Conservation (phyloP, 2,797 vertebrate species). For the Rhinella marina region DNA sequence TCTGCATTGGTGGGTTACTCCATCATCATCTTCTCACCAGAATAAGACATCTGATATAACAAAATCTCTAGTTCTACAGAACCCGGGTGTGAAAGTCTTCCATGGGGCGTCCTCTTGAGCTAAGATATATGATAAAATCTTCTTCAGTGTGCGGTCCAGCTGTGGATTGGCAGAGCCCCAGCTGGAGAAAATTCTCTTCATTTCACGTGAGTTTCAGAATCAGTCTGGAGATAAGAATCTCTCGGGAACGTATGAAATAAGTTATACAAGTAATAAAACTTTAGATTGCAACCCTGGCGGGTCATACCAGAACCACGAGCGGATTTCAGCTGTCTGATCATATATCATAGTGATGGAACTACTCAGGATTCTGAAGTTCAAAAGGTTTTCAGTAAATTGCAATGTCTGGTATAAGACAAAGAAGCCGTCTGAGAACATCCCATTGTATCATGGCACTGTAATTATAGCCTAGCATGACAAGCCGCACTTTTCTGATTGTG, state of each 20-base stretch:
- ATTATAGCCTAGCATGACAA: constrained; percentile 32
- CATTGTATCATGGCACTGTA: constrained; percentile 39
- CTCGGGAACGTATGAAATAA: constrained; percentile 7
- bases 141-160: not conserved
- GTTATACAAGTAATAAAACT: constrained; percentile 31
- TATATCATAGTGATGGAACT: constrained; percentile 44
- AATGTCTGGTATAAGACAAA: constrained; percentile 46
- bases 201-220: not conserved
- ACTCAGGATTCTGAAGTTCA: constrained; percentile 30
- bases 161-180: not conserved
- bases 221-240: constrained; percentile 27
- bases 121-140: not conserved
- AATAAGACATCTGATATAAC: not conserved
- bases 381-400: constrained; percentile 44
- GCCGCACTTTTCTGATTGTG: constrained; percentile 26
- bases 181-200: not conserved
- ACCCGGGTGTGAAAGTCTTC: not conserved
- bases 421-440: constrained; percentile 8
- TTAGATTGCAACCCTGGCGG: constrained; percentile 35
- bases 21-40: not conserved
- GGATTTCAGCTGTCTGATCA: constrained; percentile 44
- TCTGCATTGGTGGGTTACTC: not conserved
- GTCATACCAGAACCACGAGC: constrained; percentile 31
- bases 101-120: not conserved
- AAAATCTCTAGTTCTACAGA: not conserved